These are phyloP conservation scores for Lepidiolamprologus cunningtoni DNA, from an alignment of 2,113 vertebrate genomes.

Conservation along the genomic window DNA sequence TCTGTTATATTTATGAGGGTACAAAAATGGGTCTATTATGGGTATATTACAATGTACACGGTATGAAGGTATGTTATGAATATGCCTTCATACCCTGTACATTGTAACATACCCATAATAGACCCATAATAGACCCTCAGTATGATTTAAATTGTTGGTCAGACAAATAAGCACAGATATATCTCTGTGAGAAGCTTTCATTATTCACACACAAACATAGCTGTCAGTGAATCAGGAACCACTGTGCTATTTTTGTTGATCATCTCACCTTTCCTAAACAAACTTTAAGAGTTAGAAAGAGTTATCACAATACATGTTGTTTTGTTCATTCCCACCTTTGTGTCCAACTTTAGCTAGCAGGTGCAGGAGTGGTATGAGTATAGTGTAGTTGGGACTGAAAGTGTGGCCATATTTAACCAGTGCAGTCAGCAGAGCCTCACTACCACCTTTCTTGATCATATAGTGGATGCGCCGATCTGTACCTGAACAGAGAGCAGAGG, in stretches of 20 bases:
- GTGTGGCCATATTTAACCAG: slow-evolving; percentile 58
- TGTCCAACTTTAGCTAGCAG: slow-evolving; percentile 85
- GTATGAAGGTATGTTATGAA: background rate
- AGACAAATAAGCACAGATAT: background rate
- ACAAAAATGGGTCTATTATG: background rate
- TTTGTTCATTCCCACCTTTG: slow-evolving; percentile 72
- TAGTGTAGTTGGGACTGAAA: slow-evolving; percentile 52
- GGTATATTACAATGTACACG: background rate
- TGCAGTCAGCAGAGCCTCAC: slow-evolving; percentile 81
- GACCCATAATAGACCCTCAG: background rate
- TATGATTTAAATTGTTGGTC: background rate
- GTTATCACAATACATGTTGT: background rate
- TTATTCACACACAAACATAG: background rate
- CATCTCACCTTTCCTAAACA: background rate
- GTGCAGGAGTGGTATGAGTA: slow-evolving; percentile 77
- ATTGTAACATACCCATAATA: background rate
- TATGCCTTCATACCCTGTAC: background rate
- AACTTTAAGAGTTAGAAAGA: background rate
- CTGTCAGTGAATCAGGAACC: background rate
- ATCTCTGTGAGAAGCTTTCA: background rate
- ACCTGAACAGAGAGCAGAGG: slow-evolving; percentile 59
- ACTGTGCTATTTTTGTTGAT: background rate
- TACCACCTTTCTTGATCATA: slow-evolving; percentile 87
- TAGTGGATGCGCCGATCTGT: slow-evolving; percentile 80
- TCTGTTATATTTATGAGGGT: background rate